Conservation (phyloP, 1,140 invertebrate genomes). For the Euura lappo region DNA sequence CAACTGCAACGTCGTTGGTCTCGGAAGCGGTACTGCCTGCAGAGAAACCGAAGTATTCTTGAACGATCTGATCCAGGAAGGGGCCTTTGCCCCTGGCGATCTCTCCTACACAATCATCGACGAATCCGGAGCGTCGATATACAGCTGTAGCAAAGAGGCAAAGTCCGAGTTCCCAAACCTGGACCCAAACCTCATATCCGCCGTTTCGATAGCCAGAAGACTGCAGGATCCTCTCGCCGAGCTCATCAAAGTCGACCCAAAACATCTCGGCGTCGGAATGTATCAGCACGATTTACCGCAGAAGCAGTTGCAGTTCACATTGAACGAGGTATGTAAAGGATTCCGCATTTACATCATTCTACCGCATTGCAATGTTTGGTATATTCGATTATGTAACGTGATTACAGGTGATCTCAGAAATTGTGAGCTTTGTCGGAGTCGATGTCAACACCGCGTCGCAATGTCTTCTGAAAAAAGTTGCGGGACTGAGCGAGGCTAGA, state of each 20-base stretch:
- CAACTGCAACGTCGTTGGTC: constrained; percentile 76
- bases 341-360: background rate
- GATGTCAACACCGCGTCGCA: constrained; percentile 87
- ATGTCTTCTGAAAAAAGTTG: constrained; percentile 78
- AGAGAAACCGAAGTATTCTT: constrained; percentile 83
- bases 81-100: constrained; percentile 62
- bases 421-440: constrained; percentile 91
- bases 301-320: constrained; percentile 72
- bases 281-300: constrained; percentile 91
- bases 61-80: constrained; percentile 66
- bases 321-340: constrained; percentile 69
- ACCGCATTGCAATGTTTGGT: background rate
- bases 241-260: constrained; percentile 90
- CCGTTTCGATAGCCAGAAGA: constrained; percentile 84
- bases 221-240: constrained; percentile 89
- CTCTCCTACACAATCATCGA: constrained; percentile 84
- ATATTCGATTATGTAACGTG: constrained; percentile 1
- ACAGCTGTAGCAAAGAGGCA: constrained; percentile 84
- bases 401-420: constrained; percentile 70
- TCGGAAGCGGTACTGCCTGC: constrained; percentile 90
- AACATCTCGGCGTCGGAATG: constrained; percentile 89
- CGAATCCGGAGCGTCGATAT: constrained; percentile 89
- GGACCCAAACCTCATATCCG: constrained; percentile 63
- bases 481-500: constrained; percentile 76
- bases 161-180: constrained; percentile 83